Evolutionary conservation across 2,113 vertebrate species (phyloP).

Genomic region (Tringa solitaria): DNA sequence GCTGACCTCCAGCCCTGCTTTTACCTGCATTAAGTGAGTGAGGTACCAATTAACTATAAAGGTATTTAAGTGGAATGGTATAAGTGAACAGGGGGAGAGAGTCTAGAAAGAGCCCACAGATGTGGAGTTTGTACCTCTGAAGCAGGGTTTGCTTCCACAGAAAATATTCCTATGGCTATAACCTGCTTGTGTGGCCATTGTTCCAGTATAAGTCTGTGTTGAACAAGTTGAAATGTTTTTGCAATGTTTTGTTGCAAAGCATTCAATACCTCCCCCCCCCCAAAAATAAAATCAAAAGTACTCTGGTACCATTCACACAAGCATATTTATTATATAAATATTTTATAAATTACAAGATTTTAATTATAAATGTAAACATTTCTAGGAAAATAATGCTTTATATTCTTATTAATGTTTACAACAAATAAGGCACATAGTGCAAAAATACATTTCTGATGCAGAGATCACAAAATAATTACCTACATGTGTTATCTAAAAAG

Average conservation of each 20-base stretch:
- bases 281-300: neutral
- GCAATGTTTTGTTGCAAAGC: neutral
- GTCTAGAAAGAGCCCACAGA: neutral
- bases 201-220: neutral
- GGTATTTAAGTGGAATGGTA: neutral
- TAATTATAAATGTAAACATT: slow-evolving; percentile 66
- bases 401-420: slow-evolving; percentile 58
- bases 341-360: slow-evolving; percentile 67
- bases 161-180: neutral
- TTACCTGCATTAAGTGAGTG: neutral
- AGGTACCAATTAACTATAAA: fast-evolving
- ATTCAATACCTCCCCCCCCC: neutral
- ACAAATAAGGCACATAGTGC: slow-evolving; percentile 87
- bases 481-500: slow-evolving; percentile 55
- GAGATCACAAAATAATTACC: slow-evolving; percentile 80
- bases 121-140: neutral
- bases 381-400: slow-evolving; percentile 60
- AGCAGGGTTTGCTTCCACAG: neutral
- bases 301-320: slow-evolving; percentile 24
- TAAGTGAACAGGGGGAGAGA: fast-evolving
- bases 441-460: slow-evolving; percentile 92
- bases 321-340: slow-evolving; percentile 73
- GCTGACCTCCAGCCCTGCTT: neutral
- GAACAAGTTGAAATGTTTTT: neutral
- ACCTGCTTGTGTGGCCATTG: neutral